Evolutionary conservation across 2,113 vertebrate species (phyloP), one percentile per base, ranked within the genome.

Genomic region (Axis porcinus): DNA sequence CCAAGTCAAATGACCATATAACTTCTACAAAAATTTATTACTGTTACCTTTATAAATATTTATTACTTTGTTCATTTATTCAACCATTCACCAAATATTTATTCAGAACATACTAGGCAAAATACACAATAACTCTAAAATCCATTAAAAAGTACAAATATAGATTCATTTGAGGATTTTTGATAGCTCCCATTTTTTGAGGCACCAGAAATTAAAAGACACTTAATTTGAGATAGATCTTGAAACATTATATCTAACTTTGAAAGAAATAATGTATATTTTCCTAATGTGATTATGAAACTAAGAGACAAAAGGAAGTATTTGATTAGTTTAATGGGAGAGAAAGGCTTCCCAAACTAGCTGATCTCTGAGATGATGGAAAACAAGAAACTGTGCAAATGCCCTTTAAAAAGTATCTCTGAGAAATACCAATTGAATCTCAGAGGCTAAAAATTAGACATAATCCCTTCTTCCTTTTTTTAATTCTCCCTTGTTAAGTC

Each of bases 61-160:
- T 76, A 95, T 86, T 86, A 54, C 67, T 95, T 85, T n/a, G 12
- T 76, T 96, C 89, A 93, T 43, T 81, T 16, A 93, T 82, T 93
- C 67, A 43, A 83, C 60, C 45, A 83, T 50, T 93, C 25, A n/a
- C 62, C 58, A 91, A 86, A 47, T 16, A 91, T 40, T 64, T 54
- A 84, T 85, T 85, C 90, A 91, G 81, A 14, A 60, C 1, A 50
- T 16, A 2, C 28, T 89, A 89, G 21, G 33, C 8, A 88, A 91
- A 94, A 74, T 4, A 83, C 47, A 86, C 83, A 94, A 83, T 15
- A 57, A 79, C 1, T 5, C 8, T 91, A 83, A 74, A 92, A 45
- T 64, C 52, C 83, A 89, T 40, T 36, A 28, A 76, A 94, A 78
- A 58, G 79, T 67, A 83, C 16, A 86, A 94, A 86, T 23, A 64